Percentiles rank a stretch among this genome's conserved stretches.
Evolutionary conservation across 2,888 invertebrate species (phyloP).

Genomic region (Harpalus rubripes): DNA sequence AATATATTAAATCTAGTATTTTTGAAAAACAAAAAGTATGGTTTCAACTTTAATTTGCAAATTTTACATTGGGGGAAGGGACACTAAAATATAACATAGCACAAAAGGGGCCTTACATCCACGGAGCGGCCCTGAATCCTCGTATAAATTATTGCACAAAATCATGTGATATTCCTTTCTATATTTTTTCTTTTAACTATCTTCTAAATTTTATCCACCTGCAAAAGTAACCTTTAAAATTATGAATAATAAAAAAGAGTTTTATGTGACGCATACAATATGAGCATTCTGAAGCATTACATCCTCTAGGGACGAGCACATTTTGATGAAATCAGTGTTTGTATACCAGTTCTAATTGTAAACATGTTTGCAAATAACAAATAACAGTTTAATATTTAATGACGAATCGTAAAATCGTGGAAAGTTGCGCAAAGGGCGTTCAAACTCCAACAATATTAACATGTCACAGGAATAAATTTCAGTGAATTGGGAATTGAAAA

Average conservation of each 20-base stretch:
- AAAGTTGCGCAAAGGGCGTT: conserved; percentile 5
- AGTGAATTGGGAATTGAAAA: conserved; percentile 60
- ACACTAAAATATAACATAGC: no score
- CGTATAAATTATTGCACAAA: no score
- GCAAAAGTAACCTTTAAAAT: conserved; percentile 3
- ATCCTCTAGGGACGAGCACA: conserved; percentile 5
- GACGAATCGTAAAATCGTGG: conserved; percentile 47
- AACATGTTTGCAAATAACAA: conserved; percentile 51
- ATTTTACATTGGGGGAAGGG: no score
- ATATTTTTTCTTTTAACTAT: background rate
- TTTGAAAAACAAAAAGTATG: no score
- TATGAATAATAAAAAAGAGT: background rate
- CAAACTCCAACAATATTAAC: conserved; percentile 46
- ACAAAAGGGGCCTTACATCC: no score
- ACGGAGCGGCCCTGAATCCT: no score
- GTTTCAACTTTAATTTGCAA: no score
- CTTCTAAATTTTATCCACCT: background rate
- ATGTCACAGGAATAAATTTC: conserved; percentile 62
- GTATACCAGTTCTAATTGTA: conserved; percentile 32
- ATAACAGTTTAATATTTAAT: conserved; percentile 59
- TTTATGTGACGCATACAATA: background rate
- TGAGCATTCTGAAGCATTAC: background rate
- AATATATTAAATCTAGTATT: no score
- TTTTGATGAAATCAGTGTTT: conserved; percentile 49
- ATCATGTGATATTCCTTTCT: background rate